Evolutionary conservation across 2,113 vertebrate genomes (phyloP), one percentile per base, ranked within the genome.

Genomic region (Paradoxurus hermaphroditus): DNA sequence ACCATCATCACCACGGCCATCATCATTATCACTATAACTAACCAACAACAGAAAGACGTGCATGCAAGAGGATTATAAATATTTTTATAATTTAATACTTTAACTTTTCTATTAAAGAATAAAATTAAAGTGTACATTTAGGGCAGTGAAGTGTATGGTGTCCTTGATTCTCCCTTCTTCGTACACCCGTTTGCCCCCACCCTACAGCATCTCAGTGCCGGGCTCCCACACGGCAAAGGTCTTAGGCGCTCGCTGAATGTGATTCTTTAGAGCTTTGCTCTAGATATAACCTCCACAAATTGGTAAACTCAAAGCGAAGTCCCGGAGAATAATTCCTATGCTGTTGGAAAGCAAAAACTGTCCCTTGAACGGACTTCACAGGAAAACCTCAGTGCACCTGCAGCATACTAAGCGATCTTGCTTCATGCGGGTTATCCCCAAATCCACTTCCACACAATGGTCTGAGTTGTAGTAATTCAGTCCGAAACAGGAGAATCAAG

Each of bases 361-460:
- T 91, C 88, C 72, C 79, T 86, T 83, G 72, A 96, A 92, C 44
- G 41, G 81, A 97, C 82, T 95, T 98, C 94, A 97, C 90, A 97
- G 85, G 49, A 29, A 90, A 97, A 49, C 13, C 25, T 49, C 19
- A 12, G 49, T 15, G 25, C 36, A 46, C 51, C 12, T 27, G 8
- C 78, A 15, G 70, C 51, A 87, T 88, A 18, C n/a, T 77, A 85
- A 97, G 34, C 49, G 75, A 81, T 25, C 44, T 34, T 25, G n/a
- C 19, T 94, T 82, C 27, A 3, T 49, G 53, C 11, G 27, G 23
- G 5, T 56, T 49, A 34, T 67, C 51, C 21, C 46, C 7, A 87
- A 78, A 53, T 91, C 77, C 77, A 92, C 68, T 91, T 81, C 82
- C 72, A 53, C 65, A 56, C 27, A 23, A 78, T 59, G 63, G 14